A percentile compares a stretch with the other conserved stretches of the same genome.
phyloP scores from a whole-genome alignment of 2,113 vertebrate species.

The Panthera tigris region DNA sequence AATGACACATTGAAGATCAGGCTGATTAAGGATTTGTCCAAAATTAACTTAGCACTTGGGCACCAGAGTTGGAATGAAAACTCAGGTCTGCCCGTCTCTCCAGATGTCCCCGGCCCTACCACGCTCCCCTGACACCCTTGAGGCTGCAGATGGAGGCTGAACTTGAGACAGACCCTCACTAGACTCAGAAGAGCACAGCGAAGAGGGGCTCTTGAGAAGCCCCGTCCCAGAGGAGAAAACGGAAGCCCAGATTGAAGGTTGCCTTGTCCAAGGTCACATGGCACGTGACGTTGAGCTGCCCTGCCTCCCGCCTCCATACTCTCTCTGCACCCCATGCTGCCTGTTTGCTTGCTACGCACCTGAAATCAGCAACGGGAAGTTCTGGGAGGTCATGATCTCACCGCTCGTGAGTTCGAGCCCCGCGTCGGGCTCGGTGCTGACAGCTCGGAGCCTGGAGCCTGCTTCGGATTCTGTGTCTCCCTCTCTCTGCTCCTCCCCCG shows the following conservation, averaged over 20 bases:
- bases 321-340: fast-evolving
- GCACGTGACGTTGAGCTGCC: background rate
- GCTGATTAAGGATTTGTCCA: background rate
- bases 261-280: background rate
- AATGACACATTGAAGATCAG: background rate
- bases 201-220: background rate
- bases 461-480: too few relatives aligned
- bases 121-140: fast-evolving
- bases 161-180: background rate
- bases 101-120: background rate
- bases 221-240: background rate
- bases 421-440: too few relatives aligned
- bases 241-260: background rate
- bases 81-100: background rate
- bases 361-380: background rate
- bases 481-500: too few relatives aligned
- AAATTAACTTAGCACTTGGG: background rate
- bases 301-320: background rate
- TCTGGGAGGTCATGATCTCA: too few relatives aligned
- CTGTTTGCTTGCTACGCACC: background rate
- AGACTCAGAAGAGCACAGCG: background rate
- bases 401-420: too few relatives aligned
- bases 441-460: too few relatives aligned
- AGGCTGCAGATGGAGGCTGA: background rate
- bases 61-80: background rate